phyloP scores from a whole-genome alignment of 2,113 vertebrate genomes.

The Periophthalmus modestus region DNA sequence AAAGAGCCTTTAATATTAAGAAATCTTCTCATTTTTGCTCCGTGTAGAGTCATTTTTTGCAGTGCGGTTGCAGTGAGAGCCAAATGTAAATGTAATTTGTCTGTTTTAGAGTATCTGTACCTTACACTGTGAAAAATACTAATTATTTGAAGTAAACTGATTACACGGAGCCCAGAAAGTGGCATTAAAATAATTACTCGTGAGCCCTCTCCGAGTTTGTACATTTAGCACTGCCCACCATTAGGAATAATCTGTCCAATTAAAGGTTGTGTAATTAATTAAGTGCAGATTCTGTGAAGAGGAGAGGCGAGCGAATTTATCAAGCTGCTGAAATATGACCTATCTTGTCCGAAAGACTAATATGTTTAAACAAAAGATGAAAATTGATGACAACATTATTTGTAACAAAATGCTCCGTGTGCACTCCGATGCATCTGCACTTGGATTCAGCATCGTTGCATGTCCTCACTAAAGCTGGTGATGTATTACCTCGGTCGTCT shows the following conservation, averaged over 20 bases:
- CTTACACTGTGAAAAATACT: slow-evolving; percentile 77
- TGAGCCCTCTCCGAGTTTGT: slow-evolving; percentile 85
- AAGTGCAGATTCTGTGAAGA: slow-evolving; percentile 99
- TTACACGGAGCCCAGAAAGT: slow-evolving; percentile 86
- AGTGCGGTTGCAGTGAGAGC: slow-evolving; percentile 43
- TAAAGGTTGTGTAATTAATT: slow-evolving; percentile 99
- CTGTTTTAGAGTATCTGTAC: slow-evolving; percentile 77
- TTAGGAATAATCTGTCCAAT: slow-evolving; percentile 99
- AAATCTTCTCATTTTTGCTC: background rate
- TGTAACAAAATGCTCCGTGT: slow-evolving; percentile 96
- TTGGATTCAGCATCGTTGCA: slow-evolving; percentile 82
- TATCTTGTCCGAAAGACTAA: slow-evolving; percentile 99
- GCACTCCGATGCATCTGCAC: slow-evolving; percentile 94
- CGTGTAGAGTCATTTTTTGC: background rate
- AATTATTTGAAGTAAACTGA: slow-evolving; percentile 94
- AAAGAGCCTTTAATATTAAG: background rate
- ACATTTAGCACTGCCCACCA: slow-evolving; percentile 90
- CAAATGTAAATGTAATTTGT: slow-evolving; percentile 78
- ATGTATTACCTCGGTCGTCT: slow-evolving; percentile 88
- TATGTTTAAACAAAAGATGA: slow-evolving; percentile 99
- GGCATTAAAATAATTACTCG: slow-evolving; percentile 96
- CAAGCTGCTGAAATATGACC: slow-evolving; percentile 99
- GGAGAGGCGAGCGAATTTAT: slow-evolving; percentile 98
- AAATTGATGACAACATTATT: slow-evolving; percentile 99
- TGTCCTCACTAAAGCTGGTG: slow-evolving; percentile 84